These are phyloP conservation scores for Azemiops feae DNA, from an alignment of 2,113 vertebrate species.

Conservation along the genomic window DNA sequence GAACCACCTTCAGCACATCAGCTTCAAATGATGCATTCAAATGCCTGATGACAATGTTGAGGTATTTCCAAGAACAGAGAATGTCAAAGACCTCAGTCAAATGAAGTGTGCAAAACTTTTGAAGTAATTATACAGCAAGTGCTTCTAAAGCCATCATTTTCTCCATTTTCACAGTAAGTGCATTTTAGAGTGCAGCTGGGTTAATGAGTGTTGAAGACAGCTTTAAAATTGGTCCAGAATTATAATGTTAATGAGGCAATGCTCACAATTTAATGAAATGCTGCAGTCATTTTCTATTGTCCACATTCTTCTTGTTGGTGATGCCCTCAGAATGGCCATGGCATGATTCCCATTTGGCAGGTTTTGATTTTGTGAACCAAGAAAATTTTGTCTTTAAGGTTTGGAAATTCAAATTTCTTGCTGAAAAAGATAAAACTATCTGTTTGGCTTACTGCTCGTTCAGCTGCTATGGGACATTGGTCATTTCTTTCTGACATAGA, in stretches of 20 bases:
- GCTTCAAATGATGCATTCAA: background rate
- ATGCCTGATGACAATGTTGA: background rate
- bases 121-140: constrained; percentile 36
- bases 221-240: constrained; percentile 24
- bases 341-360: constrained; percentile 2
- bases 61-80: background rate
- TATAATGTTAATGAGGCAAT: constrained; percentile 34
- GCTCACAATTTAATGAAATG: constrained; percentile 15
- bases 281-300: constrained; percentile 19
- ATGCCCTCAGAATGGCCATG: background rate
- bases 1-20: background rate
- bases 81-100: constrained; percentile 39
- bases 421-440: constrained; percentile 6
- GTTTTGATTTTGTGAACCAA: background rate
- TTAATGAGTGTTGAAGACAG: constrained; percentile 18
- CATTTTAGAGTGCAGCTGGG: constrained; percentile 27
- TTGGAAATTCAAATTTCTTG: constrained; percentile 7
- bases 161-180: constrained; percentile 29
- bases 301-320: constrained; percentile 12
- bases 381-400: background rate
- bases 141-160: constrained; percentile 37
- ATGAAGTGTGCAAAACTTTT: constrained; percentile 47
- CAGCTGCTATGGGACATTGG: constrained; percentile 30
- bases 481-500: constrained; percentile 26
- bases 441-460: constrained; percentile 28